Evolutionary conservation across 2,797 vertebrate species (phyloP), one percentile per base, ranked within the genome.

Genomic region (Centroberyx gerrardi): DNA sequence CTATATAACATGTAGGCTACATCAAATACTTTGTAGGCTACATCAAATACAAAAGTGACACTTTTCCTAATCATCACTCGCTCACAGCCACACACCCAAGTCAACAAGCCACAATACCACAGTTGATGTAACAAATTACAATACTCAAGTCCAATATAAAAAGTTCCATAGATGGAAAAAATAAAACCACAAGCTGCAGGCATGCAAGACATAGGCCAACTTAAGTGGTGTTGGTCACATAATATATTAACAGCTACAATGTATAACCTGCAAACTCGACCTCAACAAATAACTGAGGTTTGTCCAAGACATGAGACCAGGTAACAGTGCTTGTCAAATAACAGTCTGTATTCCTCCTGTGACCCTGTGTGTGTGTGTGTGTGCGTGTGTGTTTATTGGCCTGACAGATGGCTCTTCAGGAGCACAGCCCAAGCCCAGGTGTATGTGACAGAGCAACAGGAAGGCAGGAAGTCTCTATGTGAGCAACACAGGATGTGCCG

Each of bases 401-500:
- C 1, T 76, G 86, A 88, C 87, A 92, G 85, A 90, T 82, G 90
- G 90, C 84, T 82, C 81, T 88, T 64, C 76, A 58, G 81, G 76
- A 88, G 72, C 54, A 52, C 85, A 80, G 85, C 81, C 72, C 64
- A 80, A 82, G 82, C 87, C 86, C 91, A 93, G 92, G 92, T 93
- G 91, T 87, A 76, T 74, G 76, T 63, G 79, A 83, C 86, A 82
- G 87, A 89, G 85, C 87, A 89, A 92, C 88, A 91, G 91, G 87
- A 91, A 89, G 86, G 58, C 90, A 90, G 93, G 92, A 93, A 93
- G 90, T 86, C 76, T 85, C 69, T 67, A 61, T 80, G 82, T 61
- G 76, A 89, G 86, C 89, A 76, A 79, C 90, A 92, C 92, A 93
- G 93, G 90, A 93, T 90, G 89, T 87, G 82, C 67, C 74, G 73